Percentiles rank a stretch among this genome's conserved stretches.
Evolutionary conservation across 2,888 invertebrate genomes (phyloP).

Genomic region (Drosophila greeni): DNA sequence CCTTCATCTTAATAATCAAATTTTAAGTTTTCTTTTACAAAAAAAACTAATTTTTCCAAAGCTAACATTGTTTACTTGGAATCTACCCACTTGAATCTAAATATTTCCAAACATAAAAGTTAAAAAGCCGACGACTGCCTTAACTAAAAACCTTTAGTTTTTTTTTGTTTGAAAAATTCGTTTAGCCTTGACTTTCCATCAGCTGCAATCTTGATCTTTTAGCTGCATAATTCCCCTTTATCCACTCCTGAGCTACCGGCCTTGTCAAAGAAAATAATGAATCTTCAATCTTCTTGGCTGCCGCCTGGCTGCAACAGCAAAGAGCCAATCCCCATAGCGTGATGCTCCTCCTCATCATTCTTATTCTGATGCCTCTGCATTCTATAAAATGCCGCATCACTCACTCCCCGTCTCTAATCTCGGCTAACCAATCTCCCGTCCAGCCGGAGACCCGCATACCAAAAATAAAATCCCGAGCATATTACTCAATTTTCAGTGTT

Average conservation of each 20-base stretch:
- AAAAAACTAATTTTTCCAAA: not conserved
- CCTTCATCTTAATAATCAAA: not conserved
- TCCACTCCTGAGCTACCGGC: slow-evolving; percentile 35
- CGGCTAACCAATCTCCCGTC: slow-evolving; percentile 53
- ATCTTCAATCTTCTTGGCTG: slow-evolving; percentile 21
- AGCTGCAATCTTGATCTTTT: slow-evolving; percentile 33
- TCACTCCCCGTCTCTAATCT: slow-evolving; percentile 59
- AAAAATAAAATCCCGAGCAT: slow-evolving; percentile 44
- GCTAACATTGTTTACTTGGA: not conserved
- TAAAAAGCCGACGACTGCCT: slow-evolving; percentile 10
- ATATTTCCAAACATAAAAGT: slow-evolving; percentile 13
- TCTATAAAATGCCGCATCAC: slow-evolving; percentile 47
- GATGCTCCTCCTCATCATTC: slow-evolving; percentile 31
- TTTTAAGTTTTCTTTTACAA: not conserved
- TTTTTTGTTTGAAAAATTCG: slow-evolving; percentile 6
- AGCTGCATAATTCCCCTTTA: slow-evolving; percentile 20
- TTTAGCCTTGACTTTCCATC: slow-evolving; percentile 26
- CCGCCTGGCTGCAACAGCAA: slow-evolving; percentile 22
- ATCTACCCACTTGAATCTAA: slow-evolving; percentile 4
- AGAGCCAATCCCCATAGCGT: slow-evolving; percentile 34
- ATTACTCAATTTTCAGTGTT: slow-evolving; percentile 70
- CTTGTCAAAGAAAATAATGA: slow-evolving; percentile 25
- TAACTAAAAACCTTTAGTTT: slow-evolving; percentile 1
- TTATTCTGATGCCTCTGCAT: slow-evolving; percentile 17
- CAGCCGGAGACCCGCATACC: slow-evolving; percentile 44